A percentile compares a stretch with the other conserved stretches of the same genome.
phyloP scores from a whole-genome alignment of 2,113 vertebrate species.

The Acrocephalus kingi region DNA sequence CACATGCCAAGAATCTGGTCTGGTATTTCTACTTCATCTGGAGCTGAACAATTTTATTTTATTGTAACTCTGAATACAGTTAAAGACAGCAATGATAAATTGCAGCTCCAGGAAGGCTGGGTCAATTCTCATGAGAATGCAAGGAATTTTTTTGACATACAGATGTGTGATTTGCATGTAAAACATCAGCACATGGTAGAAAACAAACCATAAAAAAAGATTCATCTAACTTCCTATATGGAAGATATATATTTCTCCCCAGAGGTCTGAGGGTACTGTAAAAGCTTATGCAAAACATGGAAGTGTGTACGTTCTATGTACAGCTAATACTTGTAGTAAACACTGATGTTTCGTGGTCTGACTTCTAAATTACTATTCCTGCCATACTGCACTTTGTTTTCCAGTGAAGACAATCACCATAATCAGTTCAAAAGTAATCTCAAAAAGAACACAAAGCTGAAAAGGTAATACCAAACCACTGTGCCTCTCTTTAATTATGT shows the following conservation, averaged over 20 bases:
- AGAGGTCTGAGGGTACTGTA: conserved; percentile 57
- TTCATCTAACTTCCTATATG: conserved; percentile 61
- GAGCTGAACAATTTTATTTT: neutral
- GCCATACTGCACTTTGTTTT: conserved; percentile 11
- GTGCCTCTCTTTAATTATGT: conserved; percentile 1
- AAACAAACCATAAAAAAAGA: conserved; percentile 49
- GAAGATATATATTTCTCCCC: conserved; percentile 56
- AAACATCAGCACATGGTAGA: conserved; percentile 42
- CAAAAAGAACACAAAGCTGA: conserved; percentile 43
- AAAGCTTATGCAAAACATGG: conserved; percentile 76
- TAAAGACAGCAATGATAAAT: conserved; percentile 5
- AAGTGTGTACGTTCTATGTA: conserved; percentile 76
- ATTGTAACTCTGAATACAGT: neutral
- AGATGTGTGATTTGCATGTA: conserved; percentile 48
- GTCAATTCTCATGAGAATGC: conserved; percentile 41
- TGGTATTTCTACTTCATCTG: conserved; percentile 15
- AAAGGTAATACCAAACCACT: conserved; percentile 2
- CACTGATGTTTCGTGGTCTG: conserved; percentile 23
- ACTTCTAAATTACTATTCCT: neutral
- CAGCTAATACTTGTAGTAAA: conserved; percentile 72
- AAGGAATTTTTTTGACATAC: conserved; percentile 30
- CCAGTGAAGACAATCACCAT: neutral
- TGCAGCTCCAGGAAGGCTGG: conserved; percentile 31
- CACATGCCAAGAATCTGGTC: neutral
- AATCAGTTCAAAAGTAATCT: neutral